These are phyloP conservation scores for Zaprionus capensis DNA, from an alignment of 1,140 invertebrate genomes.

Conservation along the genomic window DNA sequence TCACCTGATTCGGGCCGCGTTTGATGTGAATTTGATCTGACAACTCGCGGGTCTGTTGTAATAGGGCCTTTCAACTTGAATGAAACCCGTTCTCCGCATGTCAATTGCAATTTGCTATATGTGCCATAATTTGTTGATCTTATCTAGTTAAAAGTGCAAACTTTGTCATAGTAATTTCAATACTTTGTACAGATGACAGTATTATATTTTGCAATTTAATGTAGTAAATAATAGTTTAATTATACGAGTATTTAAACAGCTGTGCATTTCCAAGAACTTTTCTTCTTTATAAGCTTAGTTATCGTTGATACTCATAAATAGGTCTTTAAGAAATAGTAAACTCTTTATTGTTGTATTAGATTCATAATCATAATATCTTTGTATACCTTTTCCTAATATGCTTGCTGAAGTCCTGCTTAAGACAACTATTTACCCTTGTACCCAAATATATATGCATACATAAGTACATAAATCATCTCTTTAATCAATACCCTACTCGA, in stretches of 20 bases:
- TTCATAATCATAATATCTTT: too few relatives aligned
- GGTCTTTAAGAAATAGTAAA: too few relatives aligned
- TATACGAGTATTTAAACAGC: too few relatives aligned
- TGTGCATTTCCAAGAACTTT: too few relatives aligned
- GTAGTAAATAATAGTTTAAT: too few relatives aligned
- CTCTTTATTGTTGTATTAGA: too few relatives aligned
- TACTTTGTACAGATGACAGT: background rate
- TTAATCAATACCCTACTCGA: background rate
- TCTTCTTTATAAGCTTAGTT: too few relatives aligned
- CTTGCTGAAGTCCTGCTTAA: background rate
- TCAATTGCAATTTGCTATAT: conserved; percentile 1
- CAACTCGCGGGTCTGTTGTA: background rate
- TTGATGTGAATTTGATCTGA: conserved; percentile 25
- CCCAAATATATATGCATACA: background rate
- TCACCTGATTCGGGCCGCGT: conserved; percentile 25
- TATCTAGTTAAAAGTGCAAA: conserved; percentile 1
- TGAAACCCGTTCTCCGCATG: background rate
- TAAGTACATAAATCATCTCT: background rate
- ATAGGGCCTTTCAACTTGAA: background rate
- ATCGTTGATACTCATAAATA: too few relatives aligned
- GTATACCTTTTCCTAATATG: too few relatives aligned
- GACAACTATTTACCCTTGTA: background rate
- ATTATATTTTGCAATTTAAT: too few relatives aligned
- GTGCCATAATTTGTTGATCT: background rate
- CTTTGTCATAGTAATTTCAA: background rate